phyloP scores from a whole-genome alignment of 1,140 invertebrate species.

The Bombus balteatus region DNA sequence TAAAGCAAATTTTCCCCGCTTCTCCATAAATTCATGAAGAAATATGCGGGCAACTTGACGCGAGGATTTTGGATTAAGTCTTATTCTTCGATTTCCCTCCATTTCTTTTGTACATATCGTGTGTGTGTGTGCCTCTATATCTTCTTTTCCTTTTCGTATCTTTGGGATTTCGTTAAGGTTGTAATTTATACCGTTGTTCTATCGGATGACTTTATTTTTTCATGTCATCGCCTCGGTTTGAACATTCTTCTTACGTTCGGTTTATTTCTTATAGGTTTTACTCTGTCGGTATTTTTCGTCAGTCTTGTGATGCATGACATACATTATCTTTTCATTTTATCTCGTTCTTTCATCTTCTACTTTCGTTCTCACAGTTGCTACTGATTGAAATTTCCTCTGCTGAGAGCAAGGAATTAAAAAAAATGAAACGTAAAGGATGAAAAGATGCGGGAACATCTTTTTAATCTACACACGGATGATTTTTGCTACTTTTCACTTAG shows the following conservation, averaged over 20 bases:
- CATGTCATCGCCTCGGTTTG: no score
- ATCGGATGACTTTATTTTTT: background rate
- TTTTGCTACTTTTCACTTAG: no score
- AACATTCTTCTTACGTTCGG: slow-evolving; percentile 5
- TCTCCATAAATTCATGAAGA: slow-evolving; percentile 31
- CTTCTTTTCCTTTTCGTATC: background rate
- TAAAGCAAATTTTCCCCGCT: slow-evolving; percentile 30
- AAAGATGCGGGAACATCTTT: background rate
- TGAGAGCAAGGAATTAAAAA: background rate
- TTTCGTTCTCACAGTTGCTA: slow-evolving; percentile 9
- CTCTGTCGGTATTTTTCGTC: background rate
- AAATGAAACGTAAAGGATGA: background rate
- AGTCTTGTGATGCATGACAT: background rate
- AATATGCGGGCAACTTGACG: slow-evolving; percentile 9
- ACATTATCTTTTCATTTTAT: slow-evolving; percentile 18
- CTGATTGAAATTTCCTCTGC: slow-evolving; percentile 12
- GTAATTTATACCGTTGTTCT: background rate
- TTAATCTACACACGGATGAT: slow-evolving; percentile 6
- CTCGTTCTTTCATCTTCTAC: background rate
- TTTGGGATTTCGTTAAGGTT: no score
- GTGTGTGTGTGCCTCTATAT: background rate
- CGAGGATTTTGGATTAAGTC: background rate
- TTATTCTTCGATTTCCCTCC: slow-evolving; percentile 4
- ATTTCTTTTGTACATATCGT: background rate
- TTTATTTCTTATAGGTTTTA: slow-evolving; percentile 4